These are phyloP conservation scores for Hydrotaea cyrtoneurina DNA, from an alignment of 2,888 invertebrate genomes.

Conservation along the genomic window DNA sequence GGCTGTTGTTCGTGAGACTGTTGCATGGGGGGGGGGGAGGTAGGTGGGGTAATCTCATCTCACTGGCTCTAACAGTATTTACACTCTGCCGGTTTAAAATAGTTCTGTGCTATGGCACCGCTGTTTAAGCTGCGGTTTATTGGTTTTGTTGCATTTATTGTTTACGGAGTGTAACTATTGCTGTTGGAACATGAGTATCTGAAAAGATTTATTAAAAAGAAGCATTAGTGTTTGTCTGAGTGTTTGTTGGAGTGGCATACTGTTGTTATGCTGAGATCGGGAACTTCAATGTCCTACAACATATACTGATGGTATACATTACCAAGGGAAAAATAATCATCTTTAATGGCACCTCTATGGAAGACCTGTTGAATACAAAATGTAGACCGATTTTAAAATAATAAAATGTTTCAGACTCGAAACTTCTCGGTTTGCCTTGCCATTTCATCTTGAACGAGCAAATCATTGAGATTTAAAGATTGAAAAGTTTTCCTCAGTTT, in stretches of 20 bases:
- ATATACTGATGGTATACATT: background rate
- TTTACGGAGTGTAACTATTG: background rate
- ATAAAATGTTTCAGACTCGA: too few species aligned
- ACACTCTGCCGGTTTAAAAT: background rate
- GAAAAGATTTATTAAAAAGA: background rate
- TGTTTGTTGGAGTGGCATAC: background rate
- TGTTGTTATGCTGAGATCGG: background rate
- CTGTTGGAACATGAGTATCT: background rate
- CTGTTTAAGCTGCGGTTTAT: background rate
- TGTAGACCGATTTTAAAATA: too few species aligned
- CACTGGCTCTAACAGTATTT: constrained; percentile 5
- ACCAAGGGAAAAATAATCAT: too few species aligned
- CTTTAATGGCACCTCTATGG: too few species aligned
- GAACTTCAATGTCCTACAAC: background rate
- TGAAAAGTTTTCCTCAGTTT: too few species aligned
- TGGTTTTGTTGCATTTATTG: constrained; percentile 13
- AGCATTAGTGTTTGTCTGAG: too few species aligned
- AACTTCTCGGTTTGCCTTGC: too few species aligned
- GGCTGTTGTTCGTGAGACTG: background rate
- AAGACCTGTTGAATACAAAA: too few species aligned
- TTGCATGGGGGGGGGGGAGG: background rate
- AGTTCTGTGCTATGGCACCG: background rate
- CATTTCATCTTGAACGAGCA: too few species aligned
- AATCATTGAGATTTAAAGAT: too few species aligned
- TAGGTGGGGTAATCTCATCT: background rate